These are phyloP conservation scores for Notospermus geniculatus DNA, from an alignment of 1,140 invertebrate species.

Conservation along the genomic window DNA sequence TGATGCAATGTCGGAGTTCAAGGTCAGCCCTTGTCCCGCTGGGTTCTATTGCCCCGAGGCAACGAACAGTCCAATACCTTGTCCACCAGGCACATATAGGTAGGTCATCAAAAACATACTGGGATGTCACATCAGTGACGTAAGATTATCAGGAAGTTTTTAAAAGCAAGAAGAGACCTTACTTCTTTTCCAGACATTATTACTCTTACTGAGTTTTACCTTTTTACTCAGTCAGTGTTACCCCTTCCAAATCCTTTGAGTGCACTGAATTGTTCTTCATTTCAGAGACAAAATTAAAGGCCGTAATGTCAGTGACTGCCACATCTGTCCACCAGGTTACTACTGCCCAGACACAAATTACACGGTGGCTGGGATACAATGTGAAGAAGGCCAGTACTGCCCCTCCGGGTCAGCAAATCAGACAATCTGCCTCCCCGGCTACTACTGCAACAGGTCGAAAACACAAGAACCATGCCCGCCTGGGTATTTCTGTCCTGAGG, in stretches of 20 bases:
- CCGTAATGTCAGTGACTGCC: slow-evolving; percentile 36
- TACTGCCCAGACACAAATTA: slow-evolving; percentile 43
- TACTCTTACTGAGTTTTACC: too few species aligned
- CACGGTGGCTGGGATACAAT: slow-evolving; percentile 42
- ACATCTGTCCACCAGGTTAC: slow-evolving; percentile 43
- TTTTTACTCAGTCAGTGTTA: background rate
- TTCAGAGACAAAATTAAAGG: slow-evolving; percentile 38
- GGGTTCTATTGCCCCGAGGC: slow-evolving; percentile 46
- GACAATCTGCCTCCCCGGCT: slow-evolving; percentile 47
- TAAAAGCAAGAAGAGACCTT: too few species aligned
- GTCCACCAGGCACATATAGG: slow-evolving; percentile 51
- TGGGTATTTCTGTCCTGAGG: slow-evolving; percentile 49
- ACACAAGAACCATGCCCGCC: slow-evolving; percentile 43
- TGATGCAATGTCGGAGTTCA: slow-evolving; percentile 40
- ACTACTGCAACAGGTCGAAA: slow-evolving; percentile 49
- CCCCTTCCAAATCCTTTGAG: background rate
- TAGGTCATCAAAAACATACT: too few species aligned
- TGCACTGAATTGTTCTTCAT: background rate
- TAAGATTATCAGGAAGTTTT: too few species aligned
- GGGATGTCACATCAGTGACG: too few species aligned
- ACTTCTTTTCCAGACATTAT: too few species aligned
- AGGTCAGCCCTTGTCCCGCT: slow-evolving; percentile 37
- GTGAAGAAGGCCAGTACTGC: slow-evolving; percentile 45
- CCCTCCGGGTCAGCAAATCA: slow-evolving; percentile 38
- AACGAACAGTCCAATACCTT: slow-evolving; percentile 29